Evolutionary conservation across 2,113 vertebrate species (phyloP).

Genomic region (Macquaria ambigua): DNA sequence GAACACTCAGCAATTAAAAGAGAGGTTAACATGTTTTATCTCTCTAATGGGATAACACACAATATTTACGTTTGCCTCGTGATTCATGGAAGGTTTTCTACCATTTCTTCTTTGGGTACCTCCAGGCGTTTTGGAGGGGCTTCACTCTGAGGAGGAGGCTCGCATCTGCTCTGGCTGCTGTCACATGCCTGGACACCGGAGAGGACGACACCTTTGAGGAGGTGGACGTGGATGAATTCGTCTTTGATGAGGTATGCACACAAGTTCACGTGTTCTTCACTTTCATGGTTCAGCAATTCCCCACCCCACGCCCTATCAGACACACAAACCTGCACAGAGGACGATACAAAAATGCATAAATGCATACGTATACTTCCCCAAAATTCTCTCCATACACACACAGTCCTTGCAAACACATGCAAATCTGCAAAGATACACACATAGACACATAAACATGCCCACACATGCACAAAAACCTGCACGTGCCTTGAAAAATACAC

Average conservation of each 20-base stretch:
- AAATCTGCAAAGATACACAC: not conserved
- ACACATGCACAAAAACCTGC: not conserved
- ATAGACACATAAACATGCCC: not conserved
- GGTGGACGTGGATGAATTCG: slow-evolving; percentile 90
- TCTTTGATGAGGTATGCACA: slow-evolving; percentile 90
- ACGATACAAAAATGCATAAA: not conserved
- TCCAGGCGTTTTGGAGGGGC: slow-evolving; percentile 95
- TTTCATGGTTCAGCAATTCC: slow-evolving; percentile 14
- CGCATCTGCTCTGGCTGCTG: slow-evolving; percentile 85
- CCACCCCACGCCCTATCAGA: not conserved
- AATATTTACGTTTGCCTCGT: slow-evolving; percentile 89
- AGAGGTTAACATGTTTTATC: slow-evolving; percentile 93
- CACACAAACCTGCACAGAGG: not conserved
- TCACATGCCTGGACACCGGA: slow-evolving; percentile 62
- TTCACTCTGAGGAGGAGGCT: slow-evolving; percentile 91
- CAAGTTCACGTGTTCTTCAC: slow-evolving; percentile 44
- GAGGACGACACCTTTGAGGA: slow-evolving; percentile 91
- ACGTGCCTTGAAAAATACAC: no score
- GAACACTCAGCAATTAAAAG: slow-evolving; percentile 92
- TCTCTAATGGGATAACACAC: slow-evolving; percentile 94
- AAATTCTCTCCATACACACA: not conserved
- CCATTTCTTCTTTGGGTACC: slow-evolving; percentile 78
- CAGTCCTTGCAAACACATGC: not conserved
- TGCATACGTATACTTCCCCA: not conserved
- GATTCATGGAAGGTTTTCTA: slow-evolving; percentile 85